Evolutionary conservation across 2,113 vertebrate genomes (phyloP), one percentile per base, ranked within the genome.

Genomic region (Apteryx owenii): DNA sequence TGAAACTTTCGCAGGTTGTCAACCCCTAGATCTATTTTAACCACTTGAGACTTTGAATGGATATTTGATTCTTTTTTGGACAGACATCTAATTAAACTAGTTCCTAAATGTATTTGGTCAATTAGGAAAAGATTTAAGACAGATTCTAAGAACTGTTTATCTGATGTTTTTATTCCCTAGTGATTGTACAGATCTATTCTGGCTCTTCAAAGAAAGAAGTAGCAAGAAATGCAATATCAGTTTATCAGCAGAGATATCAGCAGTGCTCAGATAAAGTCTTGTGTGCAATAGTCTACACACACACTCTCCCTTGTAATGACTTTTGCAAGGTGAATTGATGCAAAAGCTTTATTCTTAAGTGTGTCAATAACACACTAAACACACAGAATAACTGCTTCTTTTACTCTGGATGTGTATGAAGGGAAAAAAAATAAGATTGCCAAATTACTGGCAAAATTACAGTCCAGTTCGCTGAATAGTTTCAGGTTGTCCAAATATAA

Each of bases 321-420:
- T 94, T 94, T 90, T 81, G 50, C 87, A 91, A 95, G 91, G 80
- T 96, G 96, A 97, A 95, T 95, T 95, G 46, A 75, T 82, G 77
- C 40, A 87, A 89, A 88, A 83, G 73, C 40, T 93, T 97, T 92
- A 83, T 90, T 96, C 56, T 82, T 54, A 64, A 60, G 14, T 44
- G 22, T 86, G 50, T 79, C 89, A 95, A 70, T 80, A 86, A 56
- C 48, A 94, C 33, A 88, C 42, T 66, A 87, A 46, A 58, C 50
- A 68, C 62, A 56, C 8, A 80, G 33, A 51, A 62, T 46, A 92
- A 51, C 76, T 85, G 23, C 50, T 73, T 78, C 80, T 93, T 88
- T 78, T 71, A 64, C 58, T 79, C 76, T 38, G 36, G 16, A 31
- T 77, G 16, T 78, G 22, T 70, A 64, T 36, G 16, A 75, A 42